Base-by-base conservation (phyloP, 2,113 vertebrate genomes). In the Hemiscyllium ocellatum region DNA sequence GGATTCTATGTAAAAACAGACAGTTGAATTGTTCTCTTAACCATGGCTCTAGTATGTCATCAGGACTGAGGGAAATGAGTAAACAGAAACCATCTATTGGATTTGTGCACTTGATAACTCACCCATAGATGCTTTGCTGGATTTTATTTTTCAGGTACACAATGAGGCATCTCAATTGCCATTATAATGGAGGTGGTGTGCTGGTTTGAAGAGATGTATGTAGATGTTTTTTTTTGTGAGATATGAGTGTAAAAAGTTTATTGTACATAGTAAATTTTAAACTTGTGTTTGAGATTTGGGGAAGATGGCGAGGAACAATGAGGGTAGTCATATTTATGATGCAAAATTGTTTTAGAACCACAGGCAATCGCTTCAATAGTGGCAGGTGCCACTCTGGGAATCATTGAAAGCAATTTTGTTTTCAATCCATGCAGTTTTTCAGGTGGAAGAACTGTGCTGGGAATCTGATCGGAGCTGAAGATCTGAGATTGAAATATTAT, bases 191-290 rank as follows among this genome's bases (percentile, higher is more conserved):
- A 61, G 33, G 61, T 72, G 94, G 37, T 10, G 24, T 47, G 24
- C 33, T 89, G 50, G 68, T 50, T 72, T 42, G 12, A 42, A 69
- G n/a, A 70, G n/a, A 24, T 47, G 20, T 65, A 13, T 52, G 42
- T 47, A 95, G 22, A 42, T 95, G 42, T n/a, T 52, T 94, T n/a
- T 70, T n/a, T 37, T 95, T 76, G 42, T 52, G 93, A 69, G 37
- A 50, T 50, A 29, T 42, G 4, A 24, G 22, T 95, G 93, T 95
- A 95, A 70, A 95, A 95, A 95, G 69, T 26, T 90, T 61, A 72
- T 95, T 95, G 69, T 95, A 72, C 68, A 70, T 68, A 70, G 33
- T 66, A 94, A 65, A 94, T 69, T 47, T 72, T 94, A 94, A 94
- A 70, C 37, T 24, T 15, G n/a, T 70, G 22, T 68, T 69, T 95